phyloP scores from a whole-genome alignment of 2,888 invertebrate genomes.

The Eurois occulta region DNA sequence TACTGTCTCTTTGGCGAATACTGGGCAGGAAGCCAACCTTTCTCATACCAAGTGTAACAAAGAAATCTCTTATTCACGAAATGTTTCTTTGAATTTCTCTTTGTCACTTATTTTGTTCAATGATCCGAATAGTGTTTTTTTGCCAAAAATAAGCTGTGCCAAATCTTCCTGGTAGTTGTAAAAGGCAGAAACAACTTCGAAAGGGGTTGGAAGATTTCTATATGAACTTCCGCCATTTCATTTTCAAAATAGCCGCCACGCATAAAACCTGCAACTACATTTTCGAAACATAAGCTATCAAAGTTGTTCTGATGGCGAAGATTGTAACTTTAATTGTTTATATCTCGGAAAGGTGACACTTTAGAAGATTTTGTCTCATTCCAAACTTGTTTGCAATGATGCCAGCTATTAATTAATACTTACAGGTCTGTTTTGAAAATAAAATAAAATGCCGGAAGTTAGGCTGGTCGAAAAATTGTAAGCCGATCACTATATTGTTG shows the following conservation, averaged over 20 bases:
- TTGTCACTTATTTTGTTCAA: slow-evolving; percentile 9
- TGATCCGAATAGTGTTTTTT: slow-evolving; percentile 15
- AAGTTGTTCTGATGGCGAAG: not conserved
- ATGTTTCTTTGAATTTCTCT: slow-evolving; percentile 15
- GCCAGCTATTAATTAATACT: no score
- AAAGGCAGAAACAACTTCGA: not conserved
- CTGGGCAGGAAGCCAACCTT: slow-evolving; percentile 72
- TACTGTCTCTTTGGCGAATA: slow-evolving; percentile 59
- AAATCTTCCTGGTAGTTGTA: not conserved
- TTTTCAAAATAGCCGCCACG: not conserved
- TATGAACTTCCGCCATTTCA: not conserved
- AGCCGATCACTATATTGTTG: no score
- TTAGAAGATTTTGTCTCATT: not conserved
- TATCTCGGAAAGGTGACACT: not conserved
- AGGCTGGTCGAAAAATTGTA: not conserved
- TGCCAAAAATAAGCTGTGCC: slow-evolving; percentile 14
- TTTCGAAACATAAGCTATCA: not conserved
- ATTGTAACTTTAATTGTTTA: not conserved
- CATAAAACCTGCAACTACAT: not conserved
- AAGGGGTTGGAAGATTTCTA: not conserved
- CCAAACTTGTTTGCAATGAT: no score
- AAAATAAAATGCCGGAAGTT: not conserved
- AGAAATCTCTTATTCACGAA: slow-evolving; percentile 30
- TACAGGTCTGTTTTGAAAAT: not conserved
- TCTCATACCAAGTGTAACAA: slow-evolving; percentile 48